phyloP scores from a whole-genome alignment of 2,888 invertebrate genomes.

The Chymomyza fuscimana region DNA sequence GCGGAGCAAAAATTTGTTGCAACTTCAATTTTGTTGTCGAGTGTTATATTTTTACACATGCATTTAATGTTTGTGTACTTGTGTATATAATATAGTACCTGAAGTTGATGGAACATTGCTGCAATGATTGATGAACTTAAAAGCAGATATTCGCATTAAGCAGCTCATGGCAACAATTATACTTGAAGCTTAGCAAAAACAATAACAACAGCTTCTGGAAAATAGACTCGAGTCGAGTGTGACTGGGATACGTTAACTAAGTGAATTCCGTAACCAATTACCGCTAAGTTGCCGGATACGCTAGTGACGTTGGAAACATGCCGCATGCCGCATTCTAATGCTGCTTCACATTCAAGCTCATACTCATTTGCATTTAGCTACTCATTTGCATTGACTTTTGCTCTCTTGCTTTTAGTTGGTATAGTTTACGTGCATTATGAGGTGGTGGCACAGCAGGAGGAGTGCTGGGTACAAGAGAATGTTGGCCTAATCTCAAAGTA shows the following conservation, averaged over 20 bases:
- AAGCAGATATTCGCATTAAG: background rate
- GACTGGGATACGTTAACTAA: background rate
- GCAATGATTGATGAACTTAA: background rate
- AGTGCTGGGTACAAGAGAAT: background rate
- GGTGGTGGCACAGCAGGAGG: too few relatives aligned
- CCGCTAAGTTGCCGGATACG: background rate
- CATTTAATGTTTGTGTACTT: too few relatives aligned
- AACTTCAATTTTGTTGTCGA: too few relatives aligned
- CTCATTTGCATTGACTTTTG: too few relatives aligned
- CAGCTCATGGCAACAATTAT: background rate
- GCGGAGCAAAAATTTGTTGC: too few relatives aligned
- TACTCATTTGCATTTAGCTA: background rate
- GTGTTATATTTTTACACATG: too few relatives aligned
- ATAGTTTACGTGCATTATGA: background rate
- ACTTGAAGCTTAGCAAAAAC: background rate
- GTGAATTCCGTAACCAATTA: background rate
- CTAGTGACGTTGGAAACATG: background rate
- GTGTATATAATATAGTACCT: background rate
- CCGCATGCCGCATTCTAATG: background rate
- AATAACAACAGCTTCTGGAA: background rate
- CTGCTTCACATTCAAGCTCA: background rate
- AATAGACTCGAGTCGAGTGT: background rate
- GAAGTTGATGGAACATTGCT: background rate
- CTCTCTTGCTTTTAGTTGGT: background rate
- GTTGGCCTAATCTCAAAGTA: background rate